Evolutionary conservation across 2,113 vertebrate genomes (phyloP).

Genomic region (Microcebus ravelobensis): DNA sequence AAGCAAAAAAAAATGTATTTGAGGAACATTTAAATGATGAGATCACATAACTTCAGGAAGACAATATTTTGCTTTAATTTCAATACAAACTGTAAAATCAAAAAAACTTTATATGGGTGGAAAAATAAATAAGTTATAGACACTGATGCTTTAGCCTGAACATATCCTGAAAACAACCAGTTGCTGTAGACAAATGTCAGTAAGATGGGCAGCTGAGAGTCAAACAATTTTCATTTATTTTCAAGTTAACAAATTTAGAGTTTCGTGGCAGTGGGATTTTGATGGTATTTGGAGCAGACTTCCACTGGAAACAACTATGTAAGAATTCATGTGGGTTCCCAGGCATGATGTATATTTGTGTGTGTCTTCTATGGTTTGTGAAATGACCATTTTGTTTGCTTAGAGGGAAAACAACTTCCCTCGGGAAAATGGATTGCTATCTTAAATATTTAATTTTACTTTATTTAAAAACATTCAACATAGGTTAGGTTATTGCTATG

Average conservation of each 20-base stretch:
- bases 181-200: not conserved
- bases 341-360: not conserved
- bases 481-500: not conserved
- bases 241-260: not conserved
- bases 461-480: conserved; percentile 8
- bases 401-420: not conserved
- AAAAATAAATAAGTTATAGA: conserved; percentile 8
- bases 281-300: not conserved
- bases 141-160: not conserved
- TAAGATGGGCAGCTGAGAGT: not conserved
- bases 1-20: not conserved
- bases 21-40: not conserved
- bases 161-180: not conserved
- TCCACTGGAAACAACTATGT: not conserved
- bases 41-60: not conserved
- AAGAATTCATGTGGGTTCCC: not conserved
- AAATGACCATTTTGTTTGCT: not conserved
- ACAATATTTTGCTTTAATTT: not conserved
- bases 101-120: not conserved
- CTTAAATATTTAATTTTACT: not conserved
- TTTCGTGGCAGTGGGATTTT: not conserved
- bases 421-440: not conserved
- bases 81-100: not conserved
- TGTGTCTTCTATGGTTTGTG: not conserved
- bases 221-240: not conserved